Percentiles rank a stretch among this genome's conserved stretches.
phyloP scores from a whole-genome alignment of 2,797 vertebrate genomes.

The Halcyon chelicuti region DNA sequence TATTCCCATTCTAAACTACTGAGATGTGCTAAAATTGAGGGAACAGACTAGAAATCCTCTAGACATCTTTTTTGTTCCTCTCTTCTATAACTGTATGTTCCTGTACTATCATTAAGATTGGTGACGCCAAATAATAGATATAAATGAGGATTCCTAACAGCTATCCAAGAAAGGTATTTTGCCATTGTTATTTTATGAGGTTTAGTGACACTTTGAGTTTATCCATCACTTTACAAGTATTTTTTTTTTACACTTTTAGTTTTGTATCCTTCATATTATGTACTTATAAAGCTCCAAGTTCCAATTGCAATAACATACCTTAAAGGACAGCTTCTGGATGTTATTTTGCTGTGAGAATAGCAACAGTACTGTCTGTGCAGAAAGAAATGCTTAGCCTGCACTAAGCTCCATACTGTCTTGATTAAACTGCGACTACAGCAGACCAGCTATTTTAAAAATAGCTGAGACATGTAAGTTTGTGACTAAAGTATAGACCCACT shows the following conservation, averaged over 20 bases:
- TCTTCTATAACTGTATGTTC: not conserved
- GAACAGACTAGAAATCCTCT: not conserved
- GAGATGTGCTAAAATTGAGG: not conserved
- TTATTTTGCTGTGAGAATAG: not conserved
- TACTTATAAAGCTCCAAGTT: not conserved
- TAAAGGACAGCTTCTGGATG: not conserved
- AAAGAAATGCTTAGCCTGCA: slow-evolving; percentile 45
- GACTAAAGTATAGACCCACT: not conserved
- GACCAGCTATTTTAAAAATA: slow-evolving; percentile 35
- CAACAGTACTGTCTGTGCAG: not conserved
- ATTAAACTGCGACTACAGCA: slow-evolving; percentile 19
- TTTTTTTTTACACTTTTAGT: not conserved
- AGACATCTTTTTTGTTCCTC: not conserved
- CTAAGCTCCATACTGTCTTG: not conserved
- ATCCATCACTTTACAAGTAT: not conserved
- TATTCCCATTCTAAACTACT: not conserved
- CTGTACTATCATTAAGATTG: not conserved
- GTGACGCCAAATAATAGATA: not conserved
- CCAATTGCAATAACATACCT: not conserved
- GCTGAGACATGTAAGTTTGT: slow-evolving; percentile 45
- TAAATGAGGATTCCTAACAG: not conserved
- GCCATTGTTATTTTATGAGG: not conserved
- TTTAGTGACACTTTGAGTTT: not conserved
- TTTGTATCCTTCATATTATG: not conserved
- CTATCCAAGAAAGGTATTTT: not conserved